Conservation (phyloP, 2,797 vertebrate species). For the Alfaro cultratus region DNA sequence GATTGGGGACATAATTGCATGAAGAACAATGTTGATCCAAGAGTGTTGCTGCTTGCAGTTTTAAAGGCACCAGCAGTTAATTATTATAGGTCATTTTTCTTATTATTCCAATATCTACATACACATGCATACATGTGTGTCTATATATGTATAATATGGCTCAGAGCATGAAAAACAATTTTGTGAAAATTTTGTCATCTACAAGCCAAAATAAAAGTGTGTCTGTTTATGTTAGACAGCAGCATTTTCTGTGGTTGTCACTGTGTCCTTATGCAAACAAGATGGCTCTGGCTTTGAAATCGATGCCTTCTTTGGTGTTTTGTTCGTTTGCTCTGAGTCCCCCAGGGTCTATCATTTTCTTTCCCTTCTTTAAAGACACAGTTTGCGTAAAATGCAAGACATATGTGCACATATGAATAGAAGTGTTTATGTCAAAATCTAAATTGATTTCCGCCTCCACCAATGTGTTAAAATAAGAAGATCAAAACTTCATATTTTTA, state of each 20-base stretch:
- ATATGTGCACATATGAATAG: slow-evolving; percentile 17
- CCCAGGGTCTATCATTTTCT: slow-evolving; percentile 4
- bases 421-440: slow-evolving; percentile 15
- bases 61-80: slow-evolving; percentile 21
- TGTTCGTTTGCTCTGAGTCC: slow-evolving; percentile 1
- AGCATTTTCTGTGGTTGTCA: slow-evolving; percentile 3
- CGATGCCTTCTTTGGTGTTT: slow-evolving; percentile 7
- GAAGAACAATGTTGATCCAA: slow-evolving; percentile 34
- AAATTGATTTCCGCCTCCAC: slow-evolving; percentile 14
- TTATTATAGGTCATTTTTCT: slow-evolving; percentile 9
- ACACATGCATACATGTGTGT: not conserved
- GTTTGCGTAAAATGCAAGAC: slow-evolving; percentile 9
- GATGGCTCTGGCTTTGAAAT: slow-evolving; percentile 12
- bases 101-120: not conserved
- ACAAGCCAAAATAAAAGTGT: not conserved
- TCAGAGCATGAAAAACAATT: slow-evolving; percentile 1
- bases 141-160: not conserved
- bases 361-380: slow-evolving; percentile 8
- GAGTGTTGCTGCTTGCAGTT: slow-evolving; percentile 36
- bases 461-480: slow-evolving; percentile 17
- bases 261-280: slow-evolving; percentile 1
- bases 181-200: slow-evolving; percentile 18
- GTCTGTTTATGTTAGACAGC: slow-evolving; percentile 5
- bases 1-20: slow-evolving; percentile 52
- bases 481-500: slow-evolving; percentile 26